These are phyloP conservation scores for Elgaria multicarinata DNA, from an alignment of 2,113 vertebrate genomes.

Conservation along the genomic window DNA sequence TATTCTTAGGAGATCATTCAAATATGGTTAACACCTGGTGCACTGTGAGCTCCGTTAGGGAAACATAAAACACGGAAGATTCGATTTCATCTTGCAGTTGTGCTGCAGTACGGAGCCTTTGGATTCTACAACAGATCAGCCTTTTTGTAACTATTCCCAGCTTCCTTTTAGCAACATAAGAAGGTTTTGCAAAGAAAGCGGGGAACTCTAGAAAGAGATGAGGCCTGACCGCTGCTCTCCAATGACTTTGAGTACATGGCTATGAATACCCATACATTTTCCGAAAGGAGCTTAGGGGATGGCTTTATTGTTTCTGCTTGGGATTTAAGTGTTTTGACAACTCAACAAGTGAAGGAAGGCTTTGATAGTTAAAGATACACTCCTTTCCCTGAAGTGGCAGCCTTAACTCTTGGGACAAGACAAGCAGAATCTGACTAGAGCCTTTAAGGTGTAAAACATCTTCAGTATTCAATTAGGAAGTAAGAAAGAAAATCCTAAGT, in stretches of 20 bases:
- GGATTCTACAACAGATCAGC: neutral
- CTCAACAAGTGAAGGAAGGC: neutral
- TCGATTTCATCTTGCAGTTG: neutral
- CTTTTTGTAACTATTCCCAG: neutral
- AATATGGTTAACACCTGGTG: neutral
- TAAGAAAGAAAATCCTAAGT: neutral
- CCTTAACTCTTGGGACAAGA: neutral
- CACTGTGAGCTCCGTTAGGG: neutral
- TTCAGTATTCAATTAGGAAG: neutral
- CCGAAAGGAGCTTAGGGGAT: neutral
- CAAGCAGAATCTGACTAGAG: neutral
- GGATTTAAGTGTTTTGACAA: neutral
- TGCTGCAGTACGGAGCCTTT: neutral
- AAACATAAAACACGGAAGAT: neutral
- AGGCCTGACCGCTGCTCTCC: neutral
- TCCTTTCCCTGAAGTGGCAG: neutral
- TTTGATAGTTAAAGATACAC: neutral
- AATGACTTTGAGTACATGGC: neutral
- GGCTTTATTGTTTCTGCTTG: neutral
- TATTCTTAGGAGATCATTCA: neutral
- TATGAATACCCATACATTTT: neutral
- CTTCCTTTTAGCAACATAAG: neutral
- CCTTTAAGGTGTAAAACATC: neutral
- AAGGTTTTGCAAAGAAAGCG: neutral
- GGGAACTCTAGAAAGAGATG: neutral